Base-by-base conservation (phyloP, 2,888 invertebrate genomes). In the Ischnura elegans region DNA sequence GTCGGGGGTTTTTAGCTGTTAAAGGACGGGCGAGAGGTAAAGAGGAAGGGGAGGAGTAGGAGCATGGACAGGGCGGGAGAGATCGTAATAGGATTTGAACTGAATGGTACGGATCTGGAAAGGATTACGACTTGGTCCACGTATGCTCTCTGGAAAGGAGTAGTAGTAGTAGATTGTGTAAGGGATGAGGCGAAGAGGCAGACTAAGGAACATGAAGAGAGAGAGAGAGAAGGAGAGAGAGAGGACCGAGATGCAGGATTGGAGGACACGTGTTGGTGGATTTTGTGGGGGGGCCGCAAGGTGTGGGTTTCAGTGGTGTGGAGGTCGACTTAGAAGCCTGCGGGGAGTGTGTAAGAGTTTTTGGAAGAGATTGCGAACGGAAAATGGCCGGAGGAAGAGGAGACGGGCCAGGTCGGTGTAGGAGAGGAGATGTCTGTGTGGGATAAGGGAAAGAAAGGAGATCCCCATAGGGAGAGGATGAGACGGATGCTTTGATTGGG, bases 1-100 rank as follows among this genome's bases (percentile, higher is more conserved):
- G 87, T 76, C 42, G 21, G 93, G 85, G 84, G 87, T 51, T 51
- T 87, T 66, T 95, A 95, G 95, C 95, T 95, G 95, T 95, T 95
- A 95, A 95, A 95, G 95, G 5, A 95, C 95, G 95, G 95, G 95
- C 95, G 95, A 95, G 95, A 95, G 96, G 95, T 95, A 95, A 95
- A 10, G 6, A n/a, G n/a, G 29, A 2, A 21, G 94, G 93, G 94
- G 87, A 94, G 94, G 94, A 51, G 51, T 13, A 51, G 8, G 51
- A 93, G 87, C 93, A 93, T 93, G 95, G 93, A 93, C 94, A 90
- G 45, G 93, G 93, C 94, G 94, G 94, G 94, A 95, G 94, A 95
- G 95, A 95, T 95, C 95, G 94, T 95, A 95, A 95, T 95, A 95
- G 95, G 95, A 95, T 95, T 95, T 43, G 86, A 86, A 45, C 43